Conservation (phyloP, 2,113 vertebrate species). For the Myanophis thanlyinensis region DNA sequence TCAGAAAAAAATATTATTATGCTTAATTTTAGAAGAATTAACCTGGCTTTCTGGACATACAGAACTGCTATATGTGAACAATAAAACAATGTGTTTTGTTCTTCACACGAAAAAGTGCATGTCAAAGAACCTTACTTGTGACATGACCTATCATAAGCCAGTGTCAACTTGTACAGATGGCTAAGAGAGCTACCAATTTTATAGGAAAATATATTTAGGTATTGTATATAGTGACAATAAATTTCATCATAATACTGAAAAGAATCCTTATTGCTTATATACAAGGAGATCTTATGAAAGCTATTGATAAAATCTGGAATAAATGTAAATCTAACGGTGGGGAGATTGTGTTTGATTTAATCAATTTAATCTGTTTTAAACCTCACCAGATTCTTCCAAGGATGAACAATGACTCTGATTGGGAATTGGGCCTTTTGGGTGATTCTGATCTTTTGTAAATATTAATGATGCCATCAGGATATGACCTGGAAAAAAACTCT, state of each 20-base stretch:
- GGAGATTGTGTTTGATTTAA: neutral
- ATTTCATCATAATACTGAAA: neutral
- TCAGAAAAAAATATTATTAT: neutral
- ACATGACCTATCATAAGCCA: neutral
- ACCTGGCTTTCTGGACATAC: neutral
- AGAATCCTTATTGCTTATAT: neutral
- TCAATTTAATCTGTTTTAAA: neutral
- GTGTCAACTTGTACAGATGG: neutral
- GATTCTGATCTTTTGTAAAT: neutral
- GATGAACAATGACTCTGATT: neutral
- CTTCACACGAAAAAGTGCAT: no score
- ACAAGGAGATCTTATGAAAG: neutral
- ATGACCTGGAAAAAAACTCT: neutral
- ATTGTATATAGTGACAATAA: neutral
- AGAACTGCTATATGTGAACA: neutral
- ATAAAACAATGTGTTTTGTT: neutral
- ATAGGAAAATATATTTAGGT: neutral
- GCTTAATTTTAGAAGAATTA: neutral
- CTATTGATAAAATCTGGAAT: neutral
- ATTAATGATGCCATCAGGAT: neutral
- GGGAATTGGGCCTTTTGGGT: neutral
- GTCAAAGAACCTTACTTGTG: no score
- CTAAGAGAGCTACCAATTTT: neutral
- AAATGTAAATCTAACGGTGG: neutral
- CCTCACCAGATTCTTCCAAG: neutral